Base-by-base conservation (phyloP, 2,113 vertebrate species). In the Ranitomeya imitator region DNA sequence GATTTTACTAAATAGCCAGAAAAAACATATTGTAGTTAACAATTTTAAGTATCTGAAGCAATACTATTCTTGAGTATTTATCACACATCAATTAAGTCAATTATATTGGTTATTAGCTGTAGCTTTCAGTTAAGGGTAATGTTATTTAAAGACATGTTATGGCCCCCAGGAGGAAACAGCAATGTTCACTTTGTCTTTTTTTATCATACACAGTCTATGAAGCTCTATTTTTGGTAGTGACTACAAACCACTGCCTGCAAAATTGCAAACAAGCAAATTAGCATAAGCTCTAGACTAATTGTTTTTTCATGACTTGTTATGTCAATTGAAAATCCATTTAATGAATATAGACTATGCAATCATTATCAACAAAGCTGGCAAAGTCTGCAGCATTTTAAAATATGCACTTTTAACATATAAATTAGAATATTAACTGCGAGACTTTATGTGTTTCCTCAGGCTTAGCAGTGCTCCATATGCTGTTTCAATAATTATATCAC, bases 391-490 rank as follows among this genome's bases (percentile, higher is more conserved):
- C 18, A 19, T 61, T 86, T 88, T 77, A 89, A 82, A 89, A 67
- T 55, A 83, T 90, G 67, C 86, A 45, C n/a, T 26, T 89, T 90
- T 82, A 87, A 81, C 15, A 21, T 73, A 85, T 0, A 57, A 54
- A 83, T 86, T 60, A 85, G 13, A 65, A 77, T 6, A 23, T 23
- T 63, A 90, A 85, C 77, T 57, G 37, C 9, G 74, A 86, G 90
- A 90, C 82, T 12, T 77, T 76, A 83, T 83, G 86, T 88, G 90
- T 81, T 52, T 89, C 87, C 83, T 79, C 0, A 0, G 86, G 89
- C 85, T 91, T 91, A 89, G 59, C 3, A 51, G 73, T 85, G 85
- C 88, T 89, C 89, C 88, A n/a, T 88, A 83, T 86, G 90, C 19
- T 87, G 86, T 55, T 73, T n/a, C 89, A 87, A 83, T 84, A 86